phyloP scores from a whole-genome alignment of 1,140 invertebrate genomes.

The Drosophila nannoptera region DNA sequence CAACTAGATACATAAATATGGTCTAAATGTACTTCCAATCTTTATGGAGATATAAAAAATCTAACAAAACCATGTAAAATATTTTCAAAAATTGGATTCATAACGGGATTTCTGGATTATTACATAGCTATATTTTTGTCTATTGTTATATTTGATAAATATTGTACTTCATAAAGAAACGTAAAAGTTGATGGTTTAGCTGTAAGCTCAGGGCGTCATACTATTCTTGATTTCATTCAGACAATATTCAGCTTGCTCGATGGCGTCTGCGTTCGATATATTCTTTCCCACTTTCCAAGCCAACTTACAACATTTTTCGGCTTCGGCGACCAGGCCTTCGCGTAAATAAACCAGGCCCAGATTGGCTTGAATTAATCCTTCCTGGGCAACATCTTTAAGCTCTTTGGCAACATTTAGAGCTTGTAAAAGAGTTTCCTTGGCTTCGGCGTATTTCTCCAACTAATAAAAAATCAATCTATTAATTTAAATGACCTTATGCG shows the following conservation, averaged over 20 bases:
- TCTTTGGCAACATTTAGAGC: slow-evolving; percentile 85
- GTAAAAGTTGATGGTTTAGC: not conserved
- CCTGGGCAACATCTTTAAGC: slow-evolving; percentile 83
- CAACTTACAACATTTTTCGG: slow-evolving; percentile 85
- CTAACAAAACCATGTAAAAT: slow-evolving; percentile 18
- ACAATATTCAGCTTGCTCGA: slow-evolving; percentile 85
- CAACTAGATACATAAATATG: not conserved
- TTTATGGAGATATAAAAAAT: slow-evolving; percentile 8
- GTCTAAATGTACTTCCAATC: slow-evolving; percentile 12
- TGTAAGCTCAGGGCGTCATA: slow-evolving; percentile 22
- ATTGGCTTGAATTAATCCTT: slow-evolving; percentile 89
- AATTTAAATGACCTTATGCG: not conserved
- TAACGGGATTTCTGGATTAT: not conserved
- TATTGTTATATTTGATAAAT: not conserved
- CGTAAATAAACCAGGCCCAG: slow-evolving; percentile 89
- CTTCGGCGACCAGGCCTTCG: slow-evolving; percentile 85
- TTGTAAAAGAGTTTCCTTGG: slow-evolving; percentile 85
- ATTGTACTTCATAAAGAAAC: slow-evolving; percentile 14
- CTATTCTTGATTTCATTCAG: slow-evolving; percentile 82
- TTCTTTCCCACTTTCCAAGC: slow-evolving; percentile 85
- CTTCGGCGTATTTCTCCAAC: slow-evolving; percentile 84
- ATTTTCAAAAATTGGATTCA: not conserved
- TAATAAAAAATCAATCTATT: slow-evolving; percentile 40
- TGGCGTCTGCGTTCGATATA: slow-evolving; percentile 83
- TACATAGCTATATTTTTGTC: not conserved